Evolutionary conservation across 2,797 vertebrate genomes (phyloP), one percentile per base, ranked within the genome.

Genomic region (Glyptemys insculpta): DNA sequence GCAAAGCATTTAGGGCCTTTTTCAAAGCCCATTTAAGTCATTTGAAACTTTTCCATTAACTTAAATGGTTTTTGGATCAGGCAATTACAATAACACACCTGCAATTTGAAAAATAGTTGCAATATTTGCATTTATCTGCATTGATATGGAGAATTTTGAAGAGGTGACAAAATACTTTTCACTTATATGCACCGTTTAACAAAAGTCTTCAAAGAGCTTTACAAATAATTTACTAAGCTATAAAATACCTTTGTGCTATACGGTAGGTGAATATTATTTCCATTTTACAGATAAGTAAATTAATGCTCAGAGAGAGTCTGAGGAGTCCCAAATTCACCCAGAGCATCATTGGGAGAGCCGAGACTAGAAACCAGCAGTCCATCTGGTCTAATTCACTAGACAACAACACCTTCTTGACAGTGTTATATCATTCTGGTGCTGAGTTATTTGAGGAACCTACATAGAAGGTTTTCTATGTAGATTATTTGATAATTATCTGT

Each of bases 401-500:
- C 86, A 96, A 53, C 37, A 59, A 18, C 72, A 10, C 79, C 84
- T 72, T 95, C 62, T 85, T 29, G 56, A 81, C 56, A 68, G 37
- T 37, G 27, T 93, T 86, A 41, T 47, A 21, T 81, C 12, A 72
- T 90, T 94, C 81, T 85, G 93, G 6, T 37, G 72, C 8, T 31
- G 86, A 86, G n/a, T 81, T 95, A 23, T 85, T 93, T 57, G 76
- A 79, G 53, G 21, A 91, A 90, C 34, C 83, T 86, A 76, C 52
- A 86, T 94, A 88, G 4, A 52, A 78, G 91, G 47, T 41, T 79
- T 96, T 96, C 91, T 92, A 80, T 90, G 78, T 80, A 15, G 87
- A 93, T 96, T 96, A 92, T 91, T 94, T 81, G 78, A 86, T 54
- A 91, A 74, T 91, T 57, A 65, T 88, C 34, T 91, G 94, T 96